A percentile compares a stretch with the other conserved stretches of the same genome.
These are phyloP conservation scores for Ptycholaimellus sp. DNA, from an alignment of 2,888 invertebrate genomes.

Conservation along the genomic window DNA sequence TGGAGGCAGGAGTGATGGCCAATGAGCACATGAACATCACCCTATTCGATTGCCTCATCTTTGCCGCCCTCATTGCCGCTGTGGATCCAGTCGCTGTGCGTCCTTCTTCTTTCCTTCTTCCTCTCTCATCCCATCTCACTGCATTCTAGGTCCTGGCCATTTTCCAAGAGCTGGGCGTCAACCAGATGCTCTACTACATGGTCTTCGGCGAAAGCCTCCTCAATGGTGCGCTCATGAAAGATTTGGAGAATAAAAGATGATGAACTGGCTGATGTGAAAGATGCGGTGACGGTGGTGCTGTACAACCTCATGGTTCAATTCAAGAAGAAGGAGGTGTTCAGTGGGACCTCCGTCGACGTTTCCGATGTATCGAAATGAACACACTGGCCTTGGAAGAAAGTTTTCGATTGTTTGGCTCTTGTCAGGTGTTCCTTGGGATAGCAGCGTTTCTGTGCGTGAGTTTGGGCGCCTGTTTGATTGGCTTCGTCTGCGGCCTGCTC, in stretches of 20 bases:
- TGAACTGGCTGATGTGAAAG: no score
- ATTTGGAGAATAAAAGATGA: no score
- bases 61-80: conserved; percentile 36
- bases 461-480: conserved; percentile 32
- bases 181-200: conserved; percentile 36
- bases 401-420: background rate
- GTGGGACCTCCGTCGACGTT: conserved; percentile 18
- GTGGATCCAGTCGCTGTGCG: conserved; percentile 37
- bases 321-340: conserved; percentile 14
- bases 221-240: conserved; percentile 28
- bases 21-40: conserved; percentile 8
- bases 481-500: conserved; percentile 31
- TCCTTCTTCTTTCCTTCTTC: conserved; percentile 6
- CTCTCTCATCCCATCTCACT: background rate
- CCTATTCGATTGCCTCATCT: conserved; percentile 28
- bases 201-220: conserved; percentile 38
- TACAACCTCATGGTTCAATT: conserved; percentile 34
- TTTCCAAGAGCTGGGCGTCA: conserved; percentile 32
- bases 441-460: conserved; percentile 34
- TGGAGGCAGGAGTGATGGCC: conserved; percentile 19
- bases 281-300: conserved; percentile 36
- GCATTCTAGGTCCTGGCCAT: conserved; percentile 14
- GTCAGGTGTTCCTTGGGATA: conserved; percentile 29
- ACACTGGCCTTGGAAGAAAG: background rate
- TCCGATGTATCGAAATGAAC: background rate